A percentile compares a stretch with the other conserved stretches of the same genome.
These are phyloP conservation scores for Dendrophyllia cribrosa DNA, from an alignment of 64 coral and sea anemone genomes.

Conservation along the genomic window DNA sequence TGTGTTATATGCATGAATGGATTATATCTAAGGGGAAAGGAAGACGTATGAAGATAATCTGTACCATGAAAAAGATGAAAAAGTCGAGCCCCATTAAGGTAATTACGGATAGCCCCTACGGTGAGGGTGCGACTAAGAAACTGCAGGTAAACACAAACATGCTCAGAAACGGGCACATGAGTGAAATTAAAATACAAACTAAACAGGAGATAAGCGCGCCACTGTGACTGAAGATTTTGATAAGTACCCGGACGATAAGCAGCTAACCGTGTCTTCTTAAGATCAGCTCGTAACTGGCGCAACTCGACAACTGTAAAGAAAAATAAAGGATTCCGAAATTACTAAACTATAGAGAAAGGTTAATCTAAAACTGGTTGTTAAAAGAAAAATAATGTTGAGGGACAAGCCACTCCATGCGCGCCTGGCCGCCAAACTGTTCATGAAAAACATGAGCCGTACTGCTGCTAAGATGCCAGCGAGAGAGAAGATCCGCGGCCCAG, in stretches of 20 bases:
- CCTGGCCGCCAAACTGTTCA: neutral
- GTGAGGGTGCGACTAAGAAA: conserved; percentile 29
- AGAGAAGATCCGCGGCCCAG: conserved; percentile 1
- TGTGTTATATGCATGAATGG: too few relatives aligned
- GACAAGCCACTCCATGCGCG: neutral
- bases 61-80: conserved; percentile 27
- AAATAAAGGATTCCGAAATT: too few relatives aligned
- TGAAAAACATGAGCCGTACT: neutral
- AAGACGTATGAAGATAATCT: neutral
- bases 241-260: conserved; percentile 18
- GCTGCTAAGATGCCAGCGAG: neutral
- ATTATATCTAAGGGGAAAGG: neutral
- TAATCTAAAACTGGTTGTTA: neutral
- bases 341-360: neutral
- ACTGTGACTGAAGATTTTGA: conserved; percentile 34
- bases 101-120: conserved; percentile 31
- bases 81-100: conserved; percentile 42
- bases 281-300: neutral
- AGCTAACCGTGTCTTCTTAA: neutral
- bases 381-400: neutral
- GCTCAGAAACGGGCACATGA: conserved; percentile 12
- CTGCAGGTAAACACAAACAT: conserved; percentile 50
- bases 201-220: conserved; percentile 7
- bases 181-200: conserved; percentile 24
- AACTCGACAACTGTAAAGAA: conserved; percentile 4